Conservation (phyloP, 2,888 invertebrate genomes). For the Drosophila phalerata region DNA sequence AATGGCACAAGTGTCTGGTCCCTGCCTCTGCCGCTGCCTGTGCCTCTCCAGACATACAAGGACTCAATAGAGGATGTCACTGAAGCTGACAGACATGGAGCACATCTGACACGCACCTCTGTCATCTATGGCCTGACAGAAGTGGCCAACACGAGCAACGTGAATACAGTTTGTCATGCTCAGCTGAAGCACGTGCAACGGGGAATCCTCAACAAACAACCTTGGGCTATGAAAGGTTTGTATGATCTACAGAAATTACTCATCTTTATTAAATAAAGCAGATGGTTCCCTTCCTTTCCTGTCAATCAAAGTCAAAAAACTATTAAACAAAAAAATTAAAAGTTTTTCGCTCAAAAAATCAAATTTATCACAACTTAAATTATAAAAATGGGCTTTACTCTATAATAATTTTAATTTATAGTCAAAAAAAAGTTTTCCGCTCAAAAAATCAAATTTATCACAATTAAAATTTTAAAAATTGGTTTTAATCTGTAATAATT, state of each 20-base stretch:
- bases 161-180: slow-evolving; percentile 82
- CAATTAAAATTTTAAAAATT: background rate
- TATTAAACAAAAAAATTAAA: too few species aligned
- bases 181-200: slow-evolving; percentile 85
- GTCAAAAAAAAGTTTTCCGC: too few species aligned
- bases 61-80: slow-evolving; percentile 6
- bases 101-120: slow-evolving; percentile 76
- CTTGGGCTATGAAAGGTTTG: slow-evolving; percentile 87
- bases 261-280: background rate
- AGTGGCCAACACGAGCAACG: slow-evolving; percentile 77
- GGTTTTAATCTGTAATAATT: too few species aligned
- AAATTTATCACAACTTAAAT: too few species aligned
- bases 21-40: background rate
- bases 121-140: slow-evolving; percentile 84
- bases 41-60: slow-evolving; percentile 9
- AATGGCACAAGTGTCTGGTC: slow-evolving; percentile 44
- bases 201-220: slow-evolving; percentile 84
- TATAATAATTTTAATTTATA: too few species aligned
- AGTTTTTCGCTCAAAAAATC: too few species aligned
- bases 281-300: background rate
- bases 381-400: too few species aligned
- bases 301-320: too few species aligned
- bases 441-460: too few species aligned
- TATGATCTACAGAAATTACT: slow-evolving; percentile 35
- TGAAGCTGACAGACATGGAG: slow-evolving; percentile 31